Conservation (phyloP, 1,140 invertebrate species). For the Euwallacea fornicatus region DNA sequence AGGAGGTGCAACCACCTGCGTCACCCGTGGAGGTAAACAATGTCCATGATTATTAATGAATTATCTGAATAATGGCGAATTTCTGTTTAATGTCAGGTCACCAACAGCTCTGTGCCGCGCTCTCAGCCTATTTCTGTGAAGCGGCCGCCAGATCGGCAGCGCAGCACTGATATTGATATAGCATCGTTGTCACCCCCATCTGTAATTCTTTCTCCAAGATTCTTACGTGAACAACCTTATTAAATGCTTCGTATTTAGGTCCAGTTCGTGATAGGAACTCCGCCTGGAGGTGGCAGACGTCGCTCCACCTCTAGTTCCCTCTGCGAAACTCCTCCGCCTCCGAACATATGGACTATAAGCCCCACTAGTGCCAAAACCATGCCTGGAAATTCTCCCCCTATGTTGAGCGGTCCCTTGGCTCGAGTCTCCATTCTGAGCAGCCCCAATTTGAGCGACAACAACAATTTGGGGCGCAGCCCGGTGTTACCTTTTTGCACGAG, state of each 20-base stretch:
- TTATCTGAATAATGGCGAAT: not conserved
- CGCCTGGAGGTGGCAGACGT: conserved; percentile 70
- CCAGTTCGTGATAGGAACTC: conserved; percentile 89
- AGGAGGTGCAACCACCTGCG: conserved; percentile 39
- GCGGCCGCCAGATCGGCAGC: conserved; percentile 65
- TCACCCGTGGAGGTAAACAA: conserved; percentile 30
- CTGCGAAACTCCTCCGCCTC: conserved; percentile 75
- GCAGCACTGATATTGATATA: conserved; percentile 66
- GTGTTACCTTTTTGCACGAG: conserved; percentile 69
- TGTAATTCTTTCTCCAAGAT: conserved; percentile 55
- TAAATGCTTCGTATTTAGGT: conserved; percentile 57
- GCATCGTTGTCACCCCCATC: conserved; percentile 87
- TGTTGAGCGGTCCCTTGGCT: conserved; percentile 63
- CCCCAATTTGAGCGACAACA: conserved; percentile 59
- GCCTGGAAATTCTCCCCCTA: conserved; percentile 68
- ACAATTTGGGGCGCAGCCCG: conserved; percentile 57
- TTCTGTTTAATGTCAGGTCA: conserved; percentile 17
- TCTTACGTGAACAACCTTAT: conserved; percentile 2
- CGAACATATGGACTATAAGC: conserved; percentile 79
- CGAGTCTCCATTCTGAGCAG: conserved; percentile 61
- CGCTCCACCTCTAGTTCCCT: conserved; percentile 66
- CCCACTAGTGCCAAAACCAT: conserved; percentile 61
- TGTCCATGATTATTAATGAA: not conserved
- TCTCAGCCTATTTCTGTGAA: conserved; percentile 83
- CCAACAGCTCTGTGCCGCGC: conserved; percentile 64